Percentiles rank a stretch among this genome's conserved stretches.
phyloP scores from a whole-genome alignment of 2,888 invertebrate species.

The Polymixis lichenea region DNA sequence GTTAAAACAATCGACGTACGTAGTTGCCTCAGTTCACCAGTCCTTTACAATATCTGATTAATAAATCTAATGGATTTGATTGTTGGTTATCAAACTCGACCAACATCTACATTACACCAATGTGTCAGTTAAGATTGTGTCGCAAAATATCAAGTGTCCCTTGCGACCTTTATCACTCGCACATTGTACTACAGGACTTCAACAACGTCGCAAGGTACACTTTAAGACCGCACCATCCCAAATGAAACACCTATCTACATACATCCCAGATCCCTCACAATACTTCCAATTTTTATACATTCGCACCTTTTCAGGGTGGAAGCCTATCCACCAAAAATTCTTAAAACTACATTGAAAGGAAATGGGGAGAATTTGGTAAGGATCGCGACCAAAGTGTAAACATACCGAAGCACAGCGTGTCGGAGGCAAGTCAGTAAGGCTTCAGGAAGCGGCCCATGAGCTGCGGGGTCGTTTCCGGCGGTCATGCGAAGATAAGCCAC shows the following conservation, averaged over 20 bases:
- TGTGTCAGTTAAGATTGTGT: constrained; percentile 18
- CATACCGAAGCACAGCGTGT: constrained; percentile 63
- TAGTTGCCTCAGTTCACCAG: background rate
- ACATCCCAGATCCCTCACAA: constrained; percentile 50
- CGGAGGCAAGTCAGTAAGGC: constrained; percentile 52
- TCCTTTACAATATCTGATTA: constrained; percentile 18
- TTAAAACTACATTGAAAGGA: constrained; percentile 52
- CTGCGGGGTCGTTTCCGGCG: constrained; percentile 60
- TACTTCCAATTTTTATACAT: constrained; percentile 42
- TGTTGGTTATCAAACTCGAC: constrained; percentile 21
- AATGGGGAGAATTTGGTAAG: constrained; percentile 58
- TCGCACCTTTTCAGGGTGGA: constrained; percentile 35
- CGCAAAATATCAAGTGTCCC: constrained; percentile 6
- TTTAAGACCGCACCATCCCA: constrained; percentile 6
- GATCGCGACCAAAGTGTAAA: constrained; percentile 56
- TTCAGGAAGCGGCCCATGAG: constrained; percentile 46
- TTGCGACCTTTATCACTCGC: background rate
- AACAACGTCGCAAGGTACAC: constrained; percentile 8
- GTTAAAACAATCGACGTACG: background rate
- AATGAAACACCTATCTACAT: constrained; percentile 24
- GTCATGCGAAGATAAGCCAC: constrained; percentile 97
- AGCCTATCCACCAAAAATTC: constrained; percentile 35
- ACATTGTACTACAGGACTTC: background rate
- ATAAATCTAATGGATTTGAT: constrained; percentile 18
- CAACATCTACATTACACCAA: constrained; percentile 21